Conservation (phyloP, 64 coral and sea anemone species). For the Orbicella faveolata region DNA sequence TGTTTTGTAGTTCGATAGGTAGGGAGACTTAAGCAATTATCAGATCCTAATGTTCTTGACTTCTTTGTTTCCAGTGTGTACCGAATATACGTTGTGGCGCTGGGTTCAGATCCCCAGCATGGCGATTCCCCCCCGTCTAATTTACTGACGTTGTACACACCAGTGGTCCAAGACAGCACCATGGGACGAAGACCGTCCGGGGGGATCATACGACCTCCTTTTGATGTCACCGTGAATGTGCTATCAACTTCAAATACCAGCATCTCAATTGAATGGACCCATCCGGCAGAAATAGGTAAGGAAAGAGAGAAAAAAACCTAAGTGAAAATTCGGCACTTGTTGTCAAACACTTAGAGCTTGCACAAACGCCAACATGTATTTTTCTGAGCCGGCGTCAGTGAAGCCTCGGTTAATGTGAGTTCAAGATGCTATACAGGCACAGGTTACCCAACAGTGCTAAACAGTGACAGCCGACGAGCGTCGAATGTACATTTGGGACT, state of each 20-base stretch:
- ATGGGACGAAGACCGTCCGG: constrained; percentile 15
- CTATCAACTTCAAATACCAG: constrained; percentile 38
- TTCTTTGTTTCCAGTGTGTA: constrained; percentile 50
- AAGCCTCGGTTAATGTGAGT: too few species aligned
- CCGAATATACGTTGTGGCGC: constrained; percentile 54
- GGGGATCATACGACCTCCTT: not conserved
- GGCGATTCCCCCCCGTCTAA: constrained; percentile 77
- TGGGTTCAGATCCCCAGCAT: constrained; percentile 55
- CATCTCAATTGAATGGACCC: constrained; percentile 66
- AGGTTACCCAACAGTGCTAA: too few species aligned
- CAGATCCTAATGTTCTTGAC: not conserved
- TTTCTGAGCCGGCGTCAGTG: too few species aligned
- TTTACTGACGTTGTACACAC: constrained; percentile 64
- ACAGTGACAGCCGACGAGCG: too few species aligned
- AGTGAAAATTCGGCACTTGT: too few species aligned
- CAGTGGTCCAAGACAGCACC: constrained; percentile 20
- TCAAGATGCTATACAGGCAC: too few species aligned
- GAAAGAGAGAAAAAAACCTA: too few species aligned
- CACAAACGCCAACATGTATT: too few species aligned
- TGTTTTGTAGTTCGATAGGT: not conserved
- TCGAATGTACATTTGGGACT: too few species aligned
- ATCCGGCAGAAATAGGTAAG: not conserved
- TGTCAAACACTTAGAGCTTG: too few species aligned
- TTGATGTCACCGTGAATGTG: constrained; percentile 42
- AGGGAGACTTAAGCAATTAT: not conserved